Evolutionary conservation across 1,140 invertebrate genomes (phyloP).

Genomic region (Danaus plexippus): DNA sequence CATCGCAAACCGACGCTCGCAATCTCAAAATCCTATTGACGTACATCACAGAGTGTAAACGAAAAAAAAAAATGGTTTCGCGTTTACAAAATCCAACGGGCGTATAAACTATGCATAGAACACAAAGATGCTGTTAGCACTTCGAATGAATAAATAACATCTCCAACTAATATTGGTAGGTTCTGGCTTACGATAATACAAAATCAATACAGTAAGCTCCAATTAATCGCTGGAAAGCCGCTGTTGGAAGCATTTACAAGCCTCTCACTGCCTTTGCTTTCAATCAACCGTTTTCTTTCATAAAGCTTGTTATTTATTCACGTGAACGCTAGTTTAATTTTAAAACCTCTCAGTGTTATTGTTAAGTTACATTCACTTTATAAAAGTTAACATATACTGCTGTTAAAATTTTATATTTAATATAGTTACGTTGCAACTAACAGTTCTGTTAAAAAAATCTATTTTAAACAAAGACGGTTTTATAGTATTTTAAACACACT

Average conservation of each 20-base stretch:
- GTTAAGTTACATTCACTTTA: no score
- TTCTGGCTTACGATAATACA: slow-evolving; percentile 59
- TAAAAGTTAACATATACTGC: no score
- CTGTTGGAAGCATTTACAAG: slow-evolving; percentile 28
- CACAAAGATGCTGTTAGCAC: slow-evolving; percentile 20
- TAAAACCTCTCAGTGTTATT: no score
- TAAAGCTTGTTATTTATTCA: slow-evolving; percentile 14
- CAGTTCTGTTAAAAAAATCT: no score
- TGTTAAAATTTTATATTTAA: no score
- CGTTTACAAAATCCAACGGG: slow-evolving; percentile 16
- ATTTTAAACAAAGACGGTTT: no score
- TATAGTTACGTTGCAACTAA: no score
- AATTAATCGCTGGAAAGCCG: slow-evolving; percentile 51
- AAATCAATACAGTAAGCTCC: slow-evolving; percentile 61
- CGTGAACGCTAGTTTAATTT: no score
- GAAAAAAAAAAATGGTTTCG: slow-evolving; percentile 29
- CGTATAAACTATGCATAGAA: slow-evolving; percentile 33
- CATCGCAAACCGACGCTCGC: no score
- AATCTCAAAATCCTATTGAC: no score
- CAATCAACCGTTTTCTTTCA: slow-evolving; percentile 13
- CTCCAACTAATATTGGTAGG: slow-evolving; percentile 41
- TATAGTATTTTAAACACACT: no score
- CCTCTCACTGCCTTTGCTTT: slow-evolving; percentile 17
- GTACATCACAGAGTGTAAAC: no score
- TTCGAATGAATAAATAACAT: slow-evolving; percentile 49